A percentile compares a stretch with the other conserved stretches of the same genome.
These are phyloP conservation scores for Eupeodes corollae DNA, from an alignment of 1,140 invertebrate genomes.

Conservation along the genomic window DNA sequence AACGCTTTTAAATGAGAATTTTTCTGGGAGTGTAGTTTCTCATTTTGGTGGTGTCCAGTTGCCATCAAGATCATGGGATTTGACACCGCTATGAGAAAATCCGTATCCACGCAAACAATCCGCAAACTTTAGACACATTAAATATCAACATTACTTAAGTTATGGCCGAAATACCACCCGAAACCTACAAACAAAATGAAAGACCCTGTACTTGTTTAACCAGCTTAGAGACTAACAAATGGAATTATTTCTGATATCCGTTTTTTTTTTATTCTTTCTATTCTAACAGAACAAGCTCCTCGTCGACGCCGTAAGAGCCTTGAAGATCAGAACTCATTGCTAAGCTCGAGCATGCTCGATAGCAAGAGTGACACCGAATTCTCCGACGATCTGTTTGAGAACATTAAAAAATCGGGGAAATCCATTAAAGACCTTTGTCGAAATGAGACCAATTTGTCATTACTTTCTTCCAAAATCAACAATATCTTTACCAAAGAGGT, in stretches of 20 bases:
- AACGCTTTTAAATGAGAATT: too few species aligned
- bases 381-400: conserved; percentile 35
- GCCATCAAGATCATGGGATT: too few species aligned
- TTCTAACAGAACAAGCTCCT: conserved; percentile 33
- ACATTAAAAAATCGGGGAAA: conserved; percentile 36
- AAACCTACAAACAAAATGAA: too few species aligned
- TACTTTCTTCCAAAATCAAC: conserved; percentile 36
- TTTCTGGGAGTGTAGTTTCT: too few species aligned
- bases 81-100: too few species aligned
- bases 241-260: too few species aligned
- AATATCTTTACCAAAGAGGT: conserved; percentile 34
- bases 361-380: conserved; percentile 27
- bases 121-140: too few species aligned
- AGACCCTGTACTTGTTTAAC: background rate
- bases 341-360: conserved; percentile 27
- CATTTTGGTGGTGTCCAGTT: too few species aligned
- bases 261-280: background rate
- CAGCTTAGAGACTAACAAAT: background rate
- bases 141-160: too few species aligned
- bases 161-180: too few species aligned
- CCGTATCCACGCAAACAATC: too few species aligned
- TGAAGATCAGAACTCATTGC: conserved; percentile 33
- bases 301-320: conserved; percentile 32
- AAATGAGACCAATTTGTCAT: conserved; percentile 32
- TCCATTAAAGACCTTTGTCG: conserved; percentile 36